Percentiles rank a stretch among this genome's conserved stretches.
phyloP scores from a whole-genome alignment of 2,797 vertebrate species.

The Alectoris magna region DNA sequence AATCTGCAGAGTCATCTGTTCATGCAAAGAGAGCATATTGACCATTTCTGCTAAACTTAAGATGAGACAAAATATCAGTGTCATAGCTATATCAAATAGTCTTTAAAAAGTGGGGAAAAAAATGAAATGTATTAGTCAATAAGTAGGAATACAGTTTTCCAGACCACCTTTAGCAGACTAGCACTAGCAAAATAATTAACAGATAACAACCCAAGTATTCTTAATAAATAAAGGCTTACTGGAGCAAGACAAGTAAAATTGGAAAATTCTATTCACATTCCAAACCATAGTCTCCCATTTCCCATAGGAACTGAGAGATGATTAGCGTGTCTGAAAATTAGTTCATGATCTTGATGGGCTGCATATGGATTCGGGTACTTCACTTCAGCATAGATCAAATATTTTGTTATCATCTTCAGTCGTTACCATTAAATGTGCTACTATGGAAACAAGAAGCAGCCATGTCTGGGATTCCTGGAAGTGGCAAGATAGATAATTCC shows the following conservation, averaged over 20 bases:
- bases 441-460: neutral
- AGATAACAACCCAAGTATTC: neutral
- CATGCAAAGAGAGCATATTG: neutral
- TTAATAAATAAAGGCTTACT: conserved; percentile 15
- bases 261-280: conserved; percentile 7
- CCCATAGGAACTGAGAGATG: neutral
- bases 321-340: conserved; percentile 13
- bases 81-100: neutral
- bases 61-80: conserved; percentile 1
- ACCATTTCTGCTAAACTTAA: neutral
- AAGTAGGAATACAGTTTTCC: neutral
- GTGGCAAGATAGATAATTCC: neutral
- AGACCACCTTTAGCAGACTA: neutral
- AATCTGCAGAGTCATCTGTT: neutral
- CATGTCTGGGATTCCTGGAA: neutral
- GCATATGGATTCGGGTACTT: neutral
- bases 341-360: neutral
- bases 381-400: neutral
- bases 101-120: neutral
- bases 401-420: neutral
- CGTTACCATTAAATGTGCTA: neutral
- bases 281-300: neutral
- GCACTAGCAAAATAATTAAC: conserved; percentile 9
- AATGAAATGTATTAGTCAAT: neutral
- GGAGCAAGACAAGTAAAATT: neutral